Percentiles rank a stretch among this genome's conserved stretches.
Evolutionary conservation across 2,797 vertebrate genomes (phyloP).

Genomic region (Periophthalmus magnuspinnatus): DNA sequence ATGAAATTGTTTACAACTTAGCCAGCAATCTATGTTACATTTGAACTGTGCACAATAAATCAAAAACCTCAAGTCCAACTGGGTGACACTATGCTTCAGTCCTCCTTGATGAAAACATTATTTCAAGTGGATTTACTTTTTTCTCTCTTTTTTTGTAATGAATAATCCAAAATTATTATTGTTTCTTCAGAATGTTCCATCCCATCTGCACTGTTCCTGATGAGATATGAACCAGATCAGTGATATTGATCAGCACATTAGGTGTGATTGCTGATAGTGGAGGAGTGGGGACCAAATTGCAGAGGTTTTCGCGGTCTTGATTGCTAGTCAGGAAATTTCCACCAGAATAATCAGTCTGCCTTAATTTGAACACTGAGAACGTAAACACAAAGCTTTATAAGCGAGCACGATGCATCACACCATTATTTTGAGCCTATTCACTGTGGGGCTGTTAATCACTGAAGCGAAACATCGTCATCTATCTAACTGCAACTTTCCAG

Average conservation of each 20-base stretch:
- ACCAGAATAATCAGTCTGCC: not conserved
- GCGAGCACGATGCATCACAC: not conserved
- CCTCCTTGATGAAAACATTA: too few species aligned
- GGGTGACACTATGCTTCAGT: too few species aligned
- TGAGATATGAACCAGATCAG: slow-evolving; percentile 18
- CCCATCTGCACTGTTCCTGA: slow-evolving; percentile 3
- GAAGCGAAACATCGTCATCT: not conserved
- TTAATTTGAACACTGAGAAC: slow-evolving; percentile 3
- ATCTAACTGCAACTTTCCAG: not conserved
- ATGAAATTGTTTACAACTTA: too few species aligned
- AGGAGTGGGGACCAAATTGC: slow-evolving; percentile 24
- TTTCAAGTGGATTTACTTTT: too few species aligned
- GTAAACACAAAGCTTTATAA: not conserved
- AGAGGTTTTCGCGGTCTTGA: slow-evolving; percentile 20
- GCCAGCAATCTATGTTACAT: too few species aligned
- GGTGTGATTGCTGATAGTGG: slow-evolving; percentile 36
- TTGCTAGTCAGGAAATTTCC: slow-evolving; percentile 19
- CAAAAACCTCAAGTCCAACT: too few species aligned
- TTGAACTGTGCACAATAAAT: too few species aligned
- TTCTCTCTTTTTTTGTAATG: not conserved
- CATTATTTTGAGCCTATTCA: not conserved
- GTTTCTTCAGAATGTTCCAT: not conserved
- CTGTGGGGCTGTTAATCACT: not conserved
- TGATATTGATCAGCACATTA: slow-evolving; percentile 30
- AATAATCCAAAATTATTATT: not conserved